Evolutionary conservation across 2,797 vertebrate species (phyloP).

Genomic region (Sparus aurata): DNA sequence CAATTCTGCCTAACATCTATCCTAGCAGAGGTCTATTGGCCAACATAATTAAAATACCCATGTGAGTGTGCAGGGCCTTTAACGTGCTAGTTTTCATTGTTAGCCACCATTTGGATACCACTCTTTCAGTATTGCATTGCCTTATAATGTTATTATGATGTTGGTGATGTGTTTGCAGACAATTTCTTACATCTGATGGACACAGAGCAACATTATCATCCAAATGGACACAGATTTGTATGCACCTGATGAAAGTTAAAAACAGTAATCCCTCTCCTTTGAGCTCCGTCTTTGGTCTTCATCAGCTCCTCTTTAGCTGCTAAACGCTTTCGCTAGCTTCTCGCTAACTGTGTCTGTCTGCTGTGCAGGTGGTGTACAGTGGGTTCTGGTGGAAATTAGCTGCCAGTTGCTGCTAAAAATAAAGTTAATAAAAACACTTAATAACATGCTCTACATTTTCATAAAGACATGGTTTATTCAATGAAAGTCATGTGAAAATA

Average conservation of each 20-base stretch:
- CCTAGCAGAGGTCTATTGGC: neutral
- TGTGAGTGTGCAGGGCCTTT: neutral
- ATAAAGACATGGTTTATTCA: conserved; percentile 5
- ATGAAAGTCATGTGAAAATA: neutral
- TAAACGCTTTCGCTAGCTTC: neutral
- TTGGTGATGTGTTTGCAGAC: no score
- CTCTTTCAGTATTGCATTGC: no score
- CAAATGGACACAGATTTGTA: neutral
- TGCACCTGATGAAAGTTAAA: neutral
- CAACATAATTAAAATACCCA: neutral
- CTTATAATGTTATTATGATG: no score
- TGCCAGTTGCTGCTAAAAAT: neutral
- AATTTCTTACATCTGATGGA: no score
- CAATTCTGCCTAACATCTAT: neutral
- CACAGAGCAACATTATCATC: no score
- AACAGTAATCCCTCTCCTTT: neutral
- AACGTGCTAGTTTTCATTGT: neutral
- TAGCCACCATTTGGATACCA: neutral
- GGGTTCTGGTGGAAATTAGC: neutral
- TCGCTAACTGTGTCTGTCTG: neutral
- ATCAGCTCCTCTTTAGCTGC: neutral
- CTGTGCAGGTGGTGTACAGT: neutral
- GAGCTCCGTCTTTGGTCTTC: neutral
- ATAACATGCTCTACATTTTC: neutral
- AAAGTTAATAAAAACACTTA: neutral